Evolutionary conservation across 2,888 invertebrate genomes (phyloP), one percentile per base, ranked within the genome.

Genomic region (Caenorhabditis panamensis): DNA sequence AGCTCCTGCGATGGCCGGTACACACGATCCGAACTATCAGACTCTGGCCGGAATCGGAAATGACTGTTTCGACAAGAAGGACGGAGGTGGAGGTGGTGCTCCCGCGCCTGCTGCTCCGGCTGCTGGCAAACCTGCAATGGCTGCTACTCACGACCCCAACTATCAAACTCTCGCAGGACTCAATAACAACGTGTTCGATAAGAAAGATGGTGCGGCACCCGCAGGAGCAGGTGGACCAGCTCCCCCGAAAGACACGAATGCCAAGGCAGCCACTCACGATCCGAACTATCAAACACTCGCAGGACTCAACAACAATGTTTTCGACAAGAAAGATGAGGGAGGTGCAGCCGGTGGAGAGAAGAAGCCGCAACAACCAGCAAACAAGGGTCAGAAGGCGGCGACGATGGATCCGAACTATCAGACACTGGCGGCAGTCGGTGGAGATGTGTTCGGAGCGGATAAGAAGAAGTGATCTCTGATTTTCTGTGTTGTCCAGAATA

Each of bases 401-500:
- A 80, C 79, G 13, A 36, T 44, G 68, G 79, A 80, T 69, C 79
- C 79, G 6, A 80, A 80, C 37, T 80, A 80, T 75, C 79, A 80
- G 54, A 80, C 79, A 0, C 49, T 80, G 68, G 79, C 79, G 8
- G 79, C 63, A 26, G 62, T 80, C 37, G 79, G 79, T 13, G 79
- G 79, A 28, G 79, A 80, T 16, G 56, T 63, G 20, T 63, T 63
- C 26, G 63, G 63, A 13, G 63, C 51, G 2, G 63, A 63, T 26
- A 63, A 63, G 63, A 61, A 44, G 41, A 67, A 67, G 31, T 58
- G 36, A 36, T 36, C 36, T 41, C 41, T 41, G 3, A 41, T 41
- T 41, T 16, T 41, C 41, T 3, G 13, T 13, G 16, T 13, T n/a
- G n/a, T 41, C 41, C 31, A 41, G 41, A 41, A 41, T 3, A 5